These are phyloP conservation scores for Okamejei kenojei DNA, from an alignment of 2,797 vertebrate species.

Conservation along the genomic window DNA sequence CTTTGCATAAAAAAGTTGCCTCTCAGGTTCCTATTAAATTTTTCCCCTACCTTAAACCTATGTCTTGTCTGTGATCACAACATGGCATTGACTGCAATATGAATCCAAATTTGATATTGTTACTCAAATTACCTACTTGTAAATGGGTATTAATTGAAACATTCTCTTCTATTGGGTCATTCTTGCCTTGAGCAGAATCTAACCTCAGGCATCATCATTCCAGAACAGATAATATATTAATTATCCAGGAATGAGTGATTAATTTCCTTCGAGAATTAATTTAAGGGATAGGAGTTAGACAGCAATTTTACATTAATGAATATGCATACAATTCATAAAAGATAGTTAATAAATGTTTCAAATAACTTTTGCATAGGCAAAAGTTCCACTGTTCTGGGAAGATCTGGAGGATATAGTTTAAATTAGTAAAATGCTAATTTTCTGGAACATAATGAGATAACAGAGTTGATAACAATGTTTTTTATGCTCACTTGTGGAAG, in stretches of 20 bases:
- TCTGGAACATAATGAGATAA: not conserved
- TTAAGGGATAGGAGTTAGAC: not conserved
- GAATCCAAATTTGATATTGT: not conserved
- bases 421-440: not conserved
- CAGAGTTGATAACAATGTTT: not conserved
- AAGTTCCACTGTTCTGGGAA: not conserved
- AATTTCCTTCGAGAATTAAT: not conserved
- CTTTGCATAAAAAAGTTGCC: too few relatives aligned
- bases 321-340: not conserved
- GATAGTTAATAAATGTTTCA: not conserved
- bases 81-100: not conserved
- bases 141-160: not conserved
- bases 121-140: not conserved
- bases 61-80: not conserved
- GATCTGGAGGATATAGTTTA: not conserved
- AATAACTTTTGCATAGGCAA: not conserved
- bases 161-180: not conserved
- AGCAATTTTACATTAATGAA: not conserved
- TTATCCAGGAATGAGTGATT: not conserved
- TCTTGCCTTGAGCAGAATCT: not conserved
- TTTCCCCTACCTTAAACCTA: too few relatives aligned
- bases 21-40: too few relatives aligned
- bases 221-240: not conserved
- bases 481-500: not conserved
- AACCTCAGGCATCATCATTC: not conserved